Conservation (phyloP, 2,113 vertebrate genomes). For the Hippocampus barbouri region DNA sequence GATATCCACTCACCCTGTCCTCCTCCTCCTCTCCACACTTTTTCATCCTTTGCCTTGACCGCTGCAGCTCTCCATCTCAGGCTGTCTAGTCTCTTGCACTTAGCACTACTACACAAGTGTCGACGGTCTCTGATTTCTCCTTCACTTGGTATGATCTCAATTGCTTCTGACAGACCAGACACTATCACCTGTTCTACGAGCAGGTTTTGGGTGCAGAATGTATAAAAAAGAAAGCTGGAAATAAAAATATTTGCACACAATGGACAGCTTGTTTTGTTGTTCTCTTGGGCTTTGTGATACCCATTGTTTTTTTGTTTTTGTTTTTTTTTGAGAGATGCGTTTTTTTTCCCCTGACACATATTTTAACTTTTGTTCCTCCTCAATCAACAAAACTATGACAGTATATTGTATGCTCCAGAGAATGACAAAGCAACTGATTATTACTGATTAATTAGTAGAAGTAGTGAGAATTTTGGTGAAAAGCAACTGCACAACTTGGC, state of each 20-base stretch:
- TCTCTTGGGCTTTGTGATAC: conserved; percentile 5
- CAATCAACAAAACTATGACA: too few species aligned
- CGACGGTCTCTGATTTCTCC: conserved; percentile 27
- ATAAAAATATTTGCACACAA: conserved; percentile 27
- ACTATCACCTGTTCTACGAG: conserved; percentile 12
- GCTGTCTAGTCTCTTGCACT: conserved; percentile 22
- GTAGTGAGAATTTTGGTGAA: too few species aligned
- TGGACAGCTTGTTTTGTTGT: conserved; percentile 4
- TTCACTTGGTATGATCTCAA: conserved; percentile 23
- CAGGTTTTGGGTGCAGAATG: conserved; percentile 11
- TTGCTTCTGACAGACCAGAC: conserved; percentile 27
- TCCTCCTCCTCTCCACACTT: conserved; percentile 8
- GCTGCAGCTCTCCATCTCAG: conserved; percentile 5
- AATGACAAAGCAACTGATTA: too few species aligned
- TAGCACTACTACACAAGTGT: conserved; percentile 15
- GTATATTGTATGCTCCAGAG: too few species aligned
- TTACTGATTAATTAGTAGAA: too few species aligned
- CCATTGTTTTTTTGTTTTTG: neutral
- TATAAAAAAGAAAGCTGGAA: conserved; percentile 17
- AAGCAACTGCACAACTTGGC: too few species aligned
- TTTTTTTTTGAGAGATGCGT: too few species aligned
- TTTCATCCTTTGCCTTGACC: conserved; percentile 16
- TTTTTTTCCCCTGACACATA: too few species aligned
- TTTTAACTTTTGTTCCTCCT: too few species aligned
- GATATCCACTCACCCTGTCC: conserved; percentile 18